These are phyloP conservation scores for Leucoma salicis DNA, from an alignment of 2,888 invertebrate genomes.

Conservation along the genomic window DNA sequence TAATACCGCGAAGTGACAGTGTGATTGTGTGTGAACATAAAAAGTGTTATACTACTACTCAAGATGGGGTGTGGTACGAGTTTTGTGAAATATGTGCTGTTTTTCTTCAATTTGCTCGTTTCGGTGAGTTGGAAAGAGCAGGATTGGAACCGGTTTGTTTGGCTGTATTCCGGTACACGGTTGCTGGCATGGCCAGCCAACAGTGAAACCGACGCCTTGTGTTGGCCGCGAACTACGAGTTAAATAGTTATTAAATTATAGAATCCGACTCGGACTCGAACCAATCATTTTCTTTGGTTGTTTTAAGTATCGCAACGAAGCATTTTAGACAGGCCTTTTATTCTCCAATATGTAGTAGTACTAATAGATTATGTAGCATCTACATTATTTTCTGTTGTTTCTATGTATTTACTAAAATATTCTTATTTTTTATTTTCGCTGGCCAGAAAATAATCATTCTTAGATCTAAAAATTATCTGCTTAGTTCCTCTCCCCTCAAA, in stretches of 20 bases:
- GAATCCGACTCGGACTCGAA: neutral
- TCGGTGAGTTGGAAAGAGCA: slow-evolving; percentile 85
- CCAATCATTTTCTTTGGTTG: slow-evolving; percentile 10
- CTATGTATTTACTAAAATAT: too few relatives aligned
- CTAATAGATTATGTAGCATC: too few relatives aligned
- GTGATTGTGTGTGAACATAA: slow-evolving; percentile 63
- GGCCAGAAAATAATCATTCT: too few relatives aligned
- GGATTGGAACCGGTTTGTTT: slow-evolving; percentile 64
- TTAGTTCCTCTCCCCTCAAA: too few relatives aligned
- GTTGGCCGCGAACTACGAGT: slow-evolving; percentile 14
- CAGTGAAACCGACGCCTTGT: slow-evolving; percentile 45
- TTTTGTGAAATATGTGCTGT: slow-evolving; percentile 91
- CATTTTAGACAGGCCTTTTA: neutral
- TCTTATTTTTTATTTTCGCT: too few relatives aligned
- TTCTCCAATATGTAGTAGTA: too few relatives aligned
- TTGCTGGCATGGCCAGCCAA: slow-evolving; percentile 61
- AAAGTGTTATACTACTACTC: slow-evolving; percentile 65
- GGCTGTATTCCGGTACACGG: slow-evolving; percentile 57
- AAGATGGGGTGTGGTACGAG: slow-evolving; percentile 88
- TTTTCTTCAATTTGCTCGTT: slow-evolving; percentile 89
- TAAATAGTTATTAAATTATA: too few relatives aligned
- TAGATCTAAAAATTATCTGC: too few relatives aligned
- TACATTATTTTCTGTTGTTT: too few relatives aligned
- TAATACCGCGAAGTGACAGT: slow-evolving; percentile 66
- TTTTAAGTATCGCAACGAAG: neutral